Base-by-base conservation (phyloP, 2,888 invertebrate genomes). In the Protodeltote pygarga region DNA sequence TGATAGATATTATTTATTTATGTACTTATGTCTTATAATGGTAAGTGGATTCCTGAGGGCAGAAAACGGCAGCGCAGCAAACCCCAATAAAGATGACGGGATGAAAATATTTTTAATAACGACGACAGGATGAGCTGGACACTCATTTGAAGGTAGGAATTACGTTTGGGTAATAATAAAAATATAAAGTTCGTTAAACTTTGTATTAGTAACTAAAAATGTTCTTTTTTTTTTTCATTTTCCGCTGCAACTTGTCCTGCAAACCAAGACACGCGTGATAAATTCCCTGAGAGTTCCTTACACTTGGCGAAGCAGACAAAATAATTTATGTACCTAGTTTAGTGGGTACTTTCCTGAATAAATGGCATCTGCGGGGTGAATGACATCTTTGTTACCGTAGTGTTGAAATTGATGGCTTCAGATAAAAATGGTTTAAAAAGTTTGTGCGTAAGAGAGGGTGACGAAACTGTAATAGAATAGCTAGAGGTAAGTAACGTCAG, bases 271-370 rank as follows among this genome's bases (percentile, higher is more conserved):
- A 76, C 68, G 76, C 79, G 85, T 87, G 88, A 90, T 90, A 89
- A 88, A 90, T 90, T 85, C 79, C 79, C 84, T 74, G 77, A 83
- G 85, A 89, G 89, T 89, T 89, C 82, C 87, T 85, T 85, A 87
- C 89, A 86, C 89, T 88, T 83, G 82, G 85, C 75, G 83, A 78
- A 81, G 88, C 87, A 87, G 89, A 88, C 89, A 87, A 89, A 90
- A 90, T 90, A 89, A 90, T 90, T 87, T 90, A 90, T 89, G 89
- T 89, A 80, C 87, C 88, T 90, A 90, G 89, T 90, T 90, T 90
- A 89, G 86, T 84, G 85, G 83, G 83, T 83, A 81, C 86, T 88
- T 85, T 81, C 75, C 71, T 76, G 81, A 81, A 89, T 89, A 84
- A 83, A 89, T 86, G 85, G 87, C 77, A 66, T 73, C 71, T 73